These are phyloP conservation scores for Alcedo quadribrachys DNA, from an alignment of 2,797 vertebrate genomes.

Conservation along the genomic window DNA sequence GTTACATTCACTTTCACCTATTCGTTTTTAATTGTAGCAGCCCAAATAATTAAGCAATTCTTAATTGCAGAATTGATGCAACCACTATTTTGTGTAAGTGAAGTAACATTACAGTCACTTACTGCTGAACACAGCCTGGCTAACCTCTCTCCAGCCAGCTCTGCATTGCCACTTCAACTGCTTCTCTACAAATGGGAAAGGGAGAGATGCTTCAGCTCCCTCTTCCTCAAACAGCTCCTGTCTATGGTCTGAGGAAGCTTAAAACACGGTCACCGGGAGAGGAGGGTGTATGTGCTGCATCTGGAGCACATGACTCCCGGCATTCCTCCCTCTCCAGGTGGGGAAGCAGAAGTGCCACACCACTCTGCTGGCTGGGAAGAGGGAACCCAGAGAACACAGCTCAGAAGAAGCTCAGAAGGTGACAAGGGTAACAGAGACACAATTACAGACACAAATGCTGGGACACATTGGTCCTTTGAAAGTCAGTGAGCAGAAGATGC, in stretches of 20 bases:
- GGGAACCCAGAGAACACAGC: not conserved
- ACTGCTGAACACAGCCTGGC: not conserved
- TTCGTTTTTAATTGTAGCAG: not conserved
- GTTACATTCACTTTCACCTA: not conserved
- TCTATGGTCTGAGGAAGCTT: not conserved
- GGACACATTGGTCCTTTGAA: fast-evolving
- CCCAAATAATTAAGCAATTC: not conserved
- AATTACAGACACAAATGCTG: not conserved
- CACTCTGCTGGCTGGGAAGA: no score
- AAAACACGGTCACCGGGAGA: not conserved
- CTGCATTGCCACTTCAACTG: not conserved
- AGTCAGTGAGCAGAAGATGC: not conserved
- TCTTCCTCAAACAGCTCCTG: not conserved
- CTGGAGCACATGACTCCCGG: not conserved
- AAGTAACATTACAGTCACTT: not conserved
- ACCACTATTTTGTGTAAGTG: not conserved
- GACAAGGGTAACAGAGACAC: not conserved
- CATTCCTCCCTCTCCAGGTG: fast-evolving
- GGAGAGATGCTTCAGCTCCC: not conserved
- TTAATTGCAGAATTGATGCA: not conserved
- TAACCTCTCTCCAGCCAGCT: not conserved
- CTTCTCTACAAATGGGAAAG: not conserved
- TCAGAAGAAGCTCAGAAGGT: not conserved
- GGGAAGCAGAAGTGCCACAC: not conserved
- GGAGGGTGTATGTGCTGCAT: not conserved